Evolutionary conservation across 2,888 invertebrate species (phyloP).

Genomic region (Subacronicta megacephala): DNA sequence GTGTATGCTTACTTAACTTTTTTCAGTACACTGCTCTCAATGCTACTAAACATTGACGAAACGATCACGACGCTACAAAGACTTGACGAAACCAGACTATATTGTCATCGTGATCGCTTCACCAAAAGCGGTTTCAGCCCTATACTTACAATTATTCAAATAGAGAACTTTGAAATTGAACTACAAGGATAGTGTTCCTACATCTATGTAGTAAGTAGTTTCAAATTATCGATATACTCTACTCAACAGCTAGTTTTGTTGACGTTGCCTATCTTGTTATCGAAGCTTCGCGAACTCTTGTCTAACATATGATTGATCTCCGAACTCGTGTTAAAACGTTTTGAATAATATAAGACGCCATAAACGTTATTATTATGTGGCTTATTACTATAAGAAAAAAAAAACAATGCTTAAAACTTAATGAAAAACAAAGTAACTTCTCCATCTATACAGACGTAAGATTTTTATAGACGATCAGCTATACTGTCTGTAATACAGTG

Average conservation of each 20-base stretch:
- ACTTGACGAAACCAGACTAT: no score
- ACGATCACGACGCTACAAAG: neutral
- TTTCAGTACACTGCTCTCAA: constrained; percentile 20
- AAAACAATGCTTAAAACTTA: neutral
- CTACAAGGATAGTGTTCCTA: constrained; percentile 23
- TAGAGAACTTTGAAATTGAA: constrained; percentile 35
- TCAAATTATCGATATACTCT: constrained; percentile 37
- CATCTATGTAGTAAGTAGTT: constrained; percentile 20
- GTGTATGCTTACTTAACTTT: neutral
- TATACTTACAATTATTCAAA: constrained; percentile 37
- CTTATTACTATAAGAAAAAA: neutral
- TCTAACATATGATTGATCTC: no score
- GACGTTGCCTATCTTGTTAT: constrained; percentile 32
- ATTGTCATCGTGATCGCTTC: neutral
- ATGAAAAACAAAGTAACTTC: neutral
- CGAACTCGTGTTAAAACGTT: neutral
- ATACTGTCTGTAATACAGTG: no score
- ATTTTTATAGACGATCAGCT: no score
- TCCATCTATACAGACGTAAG: neutral
- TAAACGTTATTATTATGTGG: neutral
- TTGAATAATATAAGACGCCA: neutral
- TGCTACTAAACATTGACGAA: neutral
- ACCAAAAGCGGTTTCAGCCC: neutral
- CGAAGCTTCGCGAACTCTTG: constrained; percentile 37
- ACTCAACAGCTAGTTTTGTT: constrained; percentile 17